Evolutionary conservation across 1,140 invertebrate species (phyloP).

Genomic region (Drosophila sucinea): DNA sequence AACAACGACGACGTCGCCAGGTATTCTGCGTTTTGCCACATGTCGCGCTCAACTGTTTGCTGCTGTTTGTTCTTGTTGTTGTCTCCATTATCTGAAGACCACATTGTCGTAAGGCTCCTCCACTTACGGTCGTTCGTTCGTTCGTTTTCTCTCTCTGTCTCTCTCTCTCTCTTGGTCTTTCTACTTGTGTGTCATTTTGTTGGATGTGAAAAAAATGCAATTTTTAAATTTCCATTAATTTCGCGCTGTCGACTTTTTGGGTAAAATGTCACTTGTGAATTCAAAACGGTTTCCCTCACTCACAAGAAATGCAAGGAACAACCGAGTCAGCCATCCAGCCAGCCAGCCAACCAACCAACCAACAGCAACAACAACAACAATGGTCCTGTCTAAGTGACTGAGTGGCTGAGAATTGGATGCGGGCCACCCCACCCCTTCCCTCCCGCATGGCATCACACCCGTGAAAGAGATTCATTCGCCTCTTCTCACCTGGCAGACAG

Average conservation of each 20-base stretch:
- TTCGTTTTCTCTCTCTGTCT: neutral
- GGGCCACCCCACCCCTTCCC: neutral
- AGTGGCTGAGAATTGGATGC: constrained; percentile 17
- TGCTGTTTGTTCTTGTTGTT: constrained; percentile 26
- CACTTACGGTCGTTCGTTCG: no score
- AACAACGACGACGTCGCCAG: neutral
- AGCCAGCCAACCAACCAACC: constrained; percentile 7
- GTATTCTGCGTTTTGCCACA: constrained; percentile 4
- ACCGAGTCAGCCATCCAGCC: neutral
- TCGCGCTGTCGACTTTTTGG: constrained; percentile 69
- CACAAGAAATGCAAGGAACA: constrained; percentile 20
- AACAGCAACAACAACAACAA: constrained; percentile 13
- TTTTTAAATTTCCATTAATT: constrained; percentile 78
- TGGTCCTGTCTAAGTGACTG: constrained; percentile 40
- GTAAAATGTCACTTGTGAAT: constrained; percentile 67
- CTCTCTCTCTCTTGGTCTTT: neutral
- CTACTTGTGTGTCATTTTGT: constrained; percentile 4
- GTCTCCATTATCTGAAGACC: constrained; percentile 56
- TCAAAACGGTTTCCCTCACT: constrained; percentile 43
- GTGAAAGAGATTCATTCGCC: constrained; percentile 5
- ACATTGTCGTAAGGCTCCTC: constrained; percentile 40
- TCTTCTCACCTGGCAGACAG: constrained; percentile 38
- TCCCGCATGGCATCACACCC: neutral
- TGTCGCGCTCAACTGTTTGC: constrained; percentile 18
- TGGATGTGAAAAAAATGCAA: constrained; percentile 67